A percentile compares a stretch with the other conserved stretches of the same genome.
These are phyloP conservation scores for Drosophila fungiperda DNA, from an alignment of 2,888 invertebrate species.

Conservation along the genomic window DNA sequence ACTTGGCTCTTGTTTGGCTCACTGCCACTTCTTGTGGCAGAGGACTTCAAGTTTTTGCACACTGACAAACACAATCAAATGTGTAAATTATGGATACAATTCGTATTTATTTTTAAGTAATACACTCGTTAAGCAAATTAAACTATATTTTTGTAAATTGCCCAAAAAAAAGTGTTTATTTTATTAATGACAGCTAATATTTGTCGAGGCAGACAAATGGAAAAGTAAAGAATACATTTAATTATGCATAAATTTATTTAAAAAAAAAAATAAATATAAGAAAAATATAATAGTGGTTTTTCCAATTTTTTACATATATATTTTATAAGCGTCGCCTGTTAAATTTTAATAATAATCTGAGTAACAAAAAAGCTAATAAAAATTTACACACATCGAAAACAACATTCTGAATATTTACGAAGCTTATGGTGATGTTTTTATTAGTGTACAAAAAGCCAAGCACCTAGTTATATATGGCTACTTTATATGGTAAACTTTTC, in stretches of 20 bases:
- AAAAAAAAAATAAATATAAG: not conserved
- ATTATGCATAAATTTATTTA: not conserved
- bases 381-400: not conserved
- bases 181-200: not conserved
- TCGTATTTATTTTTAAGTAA: not conserved
- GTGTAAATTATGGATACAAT: not conserved
- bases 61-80: constrained; percentile 2
- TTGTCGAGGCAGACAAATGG: too few species aligned
- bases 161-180: not conserved
- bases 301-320: too few species aligned
- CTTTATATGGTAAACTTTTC: not conserved
- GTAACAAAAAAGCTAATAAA: not conserved
- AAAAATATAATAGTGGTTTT: too few species aligned
- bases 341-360: not conserved
- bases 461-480: not conserved
- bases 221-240: not conserved
- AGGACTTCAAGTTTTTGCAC: constrained; percentile 31
- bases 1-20: constrained; percentile 61
- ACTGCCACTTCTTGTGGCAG: constrained; percentile 30
- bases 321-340: too few species aligned
- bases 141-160: not conserved
- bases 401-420: not conserved
- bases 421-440: not conserved
- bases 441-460: not conserved
- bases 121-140: not conserved